phyloP scores from a whole-genome alignment of 2,888 invertebrate species.

The Drosophila cracens region DNA sequence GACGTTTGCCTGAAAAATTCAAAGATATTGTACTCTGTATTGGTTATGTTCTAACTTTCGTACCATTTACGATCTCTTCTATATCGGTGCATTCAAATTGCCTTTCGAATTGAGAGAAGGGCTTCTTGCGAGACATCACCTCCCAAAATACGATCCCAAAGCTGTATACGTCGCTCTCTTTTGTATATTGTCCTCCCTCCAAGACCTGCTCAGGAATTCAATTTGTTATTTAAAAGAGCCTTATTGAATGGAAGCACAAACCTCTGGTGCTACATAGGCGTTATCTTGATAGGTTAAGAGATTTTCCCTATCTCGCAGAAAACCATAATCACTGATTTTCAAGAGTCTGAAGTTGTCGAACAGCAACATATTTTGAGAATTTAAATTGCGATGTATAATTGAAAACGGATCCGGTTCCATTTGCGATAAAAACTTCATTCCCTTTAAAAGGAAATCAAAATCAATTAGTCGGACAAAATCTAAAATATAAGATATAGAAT shows the following conservation, averaged over 20 bases:
- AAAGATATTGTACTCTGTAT: neutral
- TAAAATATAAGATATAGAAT: neutral
- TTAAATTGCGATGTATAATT: constrained; percentile 4
- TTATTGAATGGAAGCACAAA: neutral
- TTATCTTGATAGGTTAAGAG: neutral
- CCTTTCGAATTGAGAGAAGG: neutral
- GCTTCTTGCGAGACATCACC: constrained; percentile 2
- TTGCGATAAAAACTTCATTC: neutral
- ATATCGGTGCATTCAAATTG: fast-evolving
- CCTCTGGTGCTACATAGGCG: constrained; percentile 16
- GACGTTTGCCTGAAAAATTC: neutral
- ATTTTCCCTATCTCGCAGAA: neutral
- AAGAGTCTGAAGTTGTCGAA: neutral
- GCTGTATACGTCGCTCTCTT: constrained; percentile 2
- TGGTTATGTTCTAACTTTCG: too few relatives aligned
- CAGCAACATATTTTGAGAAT: constrained; percentile 7
- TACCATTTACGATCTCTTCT: neutral
- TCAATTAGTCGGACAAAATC: neutral
- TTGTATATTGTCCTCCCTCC: neutral
- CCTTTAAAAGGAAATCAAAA: neutral
- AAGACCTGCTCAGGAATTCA: neutral
- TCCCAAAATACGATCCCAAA: constrained; percentile 1
- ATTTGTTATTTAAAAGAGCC: neutral
- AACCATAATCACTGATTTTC: constrained; percentile 7
- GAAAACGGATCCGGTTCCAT: neutral